Conservation (phyloP, 2,113 vertebrate genomes). For the Pangasianodon gigas region DNA sequence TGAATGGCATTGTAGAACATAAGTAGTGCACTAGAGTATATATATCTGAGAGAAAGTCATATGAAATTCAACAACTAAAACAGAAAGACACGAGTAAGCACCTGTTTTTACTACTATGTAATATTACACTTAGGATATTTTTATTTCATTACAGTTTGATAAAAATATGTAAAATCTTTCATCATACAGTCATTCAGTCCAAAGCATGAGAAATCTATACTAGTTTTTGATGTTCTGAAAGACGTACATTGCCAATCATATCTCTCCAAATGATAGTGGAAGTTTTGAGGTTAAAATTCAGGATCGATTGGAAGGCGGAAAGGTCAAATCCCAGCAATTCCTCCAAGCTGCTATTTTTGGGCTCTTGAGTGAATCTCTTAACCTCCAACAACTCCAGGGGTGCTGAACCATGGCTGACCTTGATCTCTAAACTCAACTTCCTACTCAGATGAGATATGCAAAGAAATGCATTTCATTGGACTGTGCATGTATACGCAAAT, state of each 20-base stretch:
- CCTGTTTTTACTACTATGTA: not conserved
- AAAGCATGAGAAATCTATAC: not conserved
- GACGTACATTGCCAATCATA: not conserved
- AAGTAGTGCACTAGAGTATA: not conserved
- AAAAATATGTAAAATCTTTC: not conserved
- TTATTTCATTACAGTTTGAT: not conserved
- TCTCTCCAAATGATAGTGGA: not conserved
- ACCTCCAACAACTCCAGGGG: not conserved
- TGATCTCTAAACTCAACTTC: not conserved
- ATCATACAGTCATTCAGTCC: not conserved
- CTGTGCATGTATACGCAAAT: not conserved
- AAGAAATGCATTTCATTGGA: not conserved
- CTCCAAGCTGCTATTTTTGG: not conserved
- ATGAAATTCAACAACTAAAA: not conserved
- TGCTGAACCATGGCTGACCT: not conserved
- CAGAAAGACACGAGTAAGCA: not conserved
- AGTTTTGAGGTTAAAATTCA: not conserved
- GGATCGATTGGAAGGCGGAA: not conserved
- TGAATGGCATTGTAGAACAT: not conserved
- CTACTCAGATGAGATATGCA: not conserved
- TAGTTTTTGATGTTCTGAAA: not conserved
- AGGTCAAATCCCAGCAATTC: not conserved
- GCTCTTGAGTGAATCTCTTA: not conserved
- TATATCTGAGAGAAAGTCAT: not conserved
- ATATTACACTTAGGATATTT: not conserved